Percentiles rank a stretch among this genome's conserved stretches.
Conservation (phyloP, 2,888 invertebrate genomes). For the Temnothorax ravouxi region DNA sequence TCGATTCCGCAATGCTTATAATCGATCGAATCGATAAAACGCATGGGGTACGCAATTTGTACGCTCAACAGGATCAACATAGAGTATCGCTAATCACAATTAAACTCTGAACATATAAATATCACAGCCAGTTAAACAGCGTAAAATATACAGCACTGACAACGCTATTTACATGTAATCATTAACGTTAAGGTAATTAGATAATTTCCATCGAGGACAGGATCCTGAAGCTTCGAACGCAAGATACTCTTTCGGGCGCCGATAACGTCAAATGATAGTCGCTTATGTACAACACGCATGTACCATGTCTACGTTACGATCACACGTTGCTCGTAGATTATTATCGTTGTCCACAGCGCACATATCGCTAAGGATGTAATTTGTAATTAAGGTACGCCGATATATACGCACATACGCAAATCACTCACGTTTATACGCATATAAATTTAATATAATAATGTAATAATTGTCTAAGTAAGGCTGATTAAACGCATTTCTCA, state of each 20-base stretch:
- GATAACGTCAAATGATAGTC: constrained; percentile 37
- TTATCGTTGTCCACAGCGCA: constrained; percentile 62
- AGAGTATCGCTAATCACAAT: constrained; percentile 52
- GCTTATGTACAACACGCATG: constrained; percentile 17
- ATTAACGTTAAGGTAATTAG: constrained; percentile 23
- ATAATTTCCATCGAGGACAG: neutral
- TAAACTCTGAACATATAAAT: constrained; percentile 50
- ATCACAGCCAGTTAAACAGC: constrained; percentile 66
- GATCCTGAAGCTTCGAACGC: constrained; percentile 22
- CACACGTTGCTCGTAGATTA: constrained; percentile 66
- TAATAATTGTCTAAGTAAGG: constrained; percentile 76
- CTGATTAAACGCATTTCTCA: constrained; percentile 68
- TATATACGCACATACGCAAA: constrained; percentile 70
- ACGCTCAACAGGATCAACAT: constrained; percentile 33
- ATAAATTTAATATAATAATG: constrained; percentile 65
- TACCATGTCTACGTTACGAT: constrained; percentile 30
- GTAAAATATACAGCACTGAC: constrained; percentile 50
- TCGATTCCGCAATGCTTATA: neutral
- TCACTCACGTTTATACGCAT: constrained; percentile 65
- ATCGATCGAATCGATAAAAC: constrained; percentile 31
- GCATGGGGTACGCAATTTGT: constrained; percentile 24
- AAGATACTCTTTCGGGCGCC: constrained; percentile 21
- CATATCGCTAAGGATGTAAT: constrained; percentile 27
- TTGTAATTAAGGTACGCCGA: constrained; percentile 64
- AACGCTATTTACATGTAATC: constrained; percentile 45